Evolutionary conservation across 2,888 invertebrate genomes (phyloP).

Genomic region (Agriotes lineatus): DNA sequence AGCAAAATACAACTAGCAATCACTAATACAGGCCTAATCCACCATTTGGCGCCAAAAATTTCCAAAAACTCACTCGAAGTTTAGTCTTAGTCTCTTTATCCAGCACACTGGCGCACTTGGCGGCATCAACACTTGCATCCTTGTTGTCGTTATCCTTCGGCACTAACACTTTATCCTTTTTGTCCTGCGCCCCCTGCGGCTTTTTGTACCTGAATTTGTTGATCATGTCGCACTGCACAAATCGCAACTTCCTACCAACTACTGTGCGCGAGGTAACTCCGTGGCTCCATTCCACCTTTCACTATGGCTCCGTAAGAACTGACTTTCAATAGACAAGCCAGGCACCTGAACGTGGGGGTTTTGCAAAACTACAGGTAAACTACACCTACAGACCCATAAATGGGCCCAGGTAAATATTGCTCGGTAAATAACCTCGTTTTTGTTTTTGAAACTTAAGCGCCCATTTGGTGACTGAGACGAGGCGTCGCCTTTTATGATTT

Average conservation of each 20-base stretch:
- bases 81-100: slow-evolving; percentile 50
- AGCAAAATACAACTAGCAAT: neutral
- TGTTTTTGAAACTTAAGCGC: neutral
- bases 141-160: slow-evolving; percentile 29
- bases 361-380: slow-evolving; percentile 53
- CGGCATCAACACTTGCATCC: slow-evolving; percentile 14
- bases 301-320: slow-evolving; percentile 50
- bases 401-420: slow-evolving; percentile 22
- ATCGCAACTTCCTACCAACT: slow-evolving; percentile 28
- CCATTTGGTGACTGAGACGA: neutral
- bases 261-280: slow-evolving; percentile 27
- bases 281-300: slow-evolving; percentile 46
- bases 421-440: slow-evolving; percentile 13
- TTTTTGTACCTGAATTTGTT: slow-evolving; percentile 64
- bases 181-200: slow-evolving; percentile 53
- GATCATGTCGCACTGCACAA: slow-evolving; percentile 55
- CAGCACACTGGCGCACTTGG: slow-evolving; percentile 28
- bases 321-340: slow-evolving; percentile 48
- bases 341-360: slow-evolving; percentile 47
- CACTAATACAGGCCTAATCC: neutral
- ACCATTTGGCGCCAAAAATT: slow-evolving; percentile 15
- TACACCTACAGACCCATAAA: slow-evolving; percentile 25
- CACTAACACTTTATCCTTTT: slow-evolving; percentile 40
- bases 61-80: slow-evolving; percentile 53
- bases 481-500: too few relatives aligned